Evolutionary conservation across 2,797 vertebrate species (phyloP), one percentile per base, ranked within the genome.

Genomic region (Lithobates pipiens): DNA sequence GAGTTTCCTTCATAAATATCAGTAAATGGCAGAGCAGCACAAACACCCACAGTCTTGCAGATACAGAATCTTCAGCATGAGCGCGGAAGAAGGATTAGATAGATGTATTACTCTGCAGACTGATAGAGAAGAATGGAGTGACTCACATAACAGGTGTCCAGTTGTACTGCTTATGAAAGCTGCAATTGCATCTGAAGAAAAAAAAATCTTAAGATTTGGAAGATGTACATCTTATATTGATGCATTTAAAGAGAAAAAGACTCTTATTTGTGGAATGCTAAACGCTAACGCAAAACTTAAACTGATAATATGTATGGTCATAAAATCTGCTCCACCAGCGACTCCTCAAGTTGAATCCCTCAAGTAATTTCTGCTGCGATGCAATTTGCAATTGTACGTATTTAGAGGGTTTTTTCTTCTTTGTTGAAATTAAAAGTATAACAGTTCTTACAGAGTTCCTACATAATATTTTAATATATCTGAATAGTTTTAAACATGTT

Each of bases 1-100:
- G 77, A 85, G 57, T 78, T 86, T 86, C 80, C 71, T 83, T 86
- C 85, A 76, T 83, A 86, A 83, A 86, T 86, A 86, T 77, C 85
- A 83, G 50, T 82, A 82, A 83, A 74, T 86, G 75, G 54, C 85
- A 86, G 61, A 68, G 80, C 69, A 65, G 68, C 46, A 86, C 85
- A 86, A 82, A 86, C 85, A 77, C 85, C 85, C 80, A 86, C 85
- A 82, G 85, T 77, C 80, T 86, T 77, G 74, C 74, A 86, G 80
- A 54, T 63, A 72, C 27, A 63, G 76, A 70, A 82, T 65, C 81
- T 77, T 77, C 50, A 36, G 70, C 15, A 67, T 36, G 75, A 72
- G 57, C 46, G 42, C 23, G n/a, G 68, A 82, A 82, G 25, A n/a
- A 36, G 67, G 57, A 77, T 71, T 82, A 68, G 74, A 86, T 77